Evolutionary conservation across 2,113 vertebrate genomes (phyloP).

Genomic region (Gorsachius goisagi): DNA sequence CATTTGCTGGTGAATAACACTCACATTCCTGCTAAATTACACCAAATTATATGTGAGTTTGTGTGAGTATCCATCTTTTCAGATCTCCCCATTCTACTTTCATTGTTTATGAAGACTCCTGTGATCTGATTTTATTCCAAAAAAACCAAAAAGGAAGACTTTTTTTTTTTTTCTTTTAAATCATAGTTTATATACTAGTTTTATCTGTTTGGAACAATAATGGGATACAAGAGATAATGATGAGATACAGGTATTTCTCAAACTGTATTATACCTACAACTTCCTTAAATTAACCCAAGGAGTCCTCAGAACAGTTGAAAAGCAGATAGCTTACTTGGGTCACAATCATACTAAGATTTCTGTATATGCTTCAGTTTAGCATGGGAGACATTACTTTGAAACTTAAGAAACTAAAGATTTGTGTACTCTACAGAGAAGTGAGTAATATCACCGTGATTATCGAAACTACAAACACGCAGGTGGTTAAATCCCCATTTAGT

Average conservation of each 20-base stretch:
- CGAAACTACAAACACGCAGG: neutral
- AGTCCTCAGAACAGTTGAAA: neutral
- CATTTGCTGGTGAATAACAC: neutral
- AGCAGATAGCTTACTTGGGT: neutral
- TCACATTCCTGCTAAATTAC: neutral
- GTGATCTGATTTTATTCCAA: neutral
- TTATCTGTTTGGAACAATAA: neutral
- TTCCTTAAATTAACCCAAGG: neutral
- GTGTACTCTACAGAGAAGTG: neutral
- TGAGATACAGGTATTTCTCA: neutral
- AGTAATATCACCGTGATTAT: neutral
- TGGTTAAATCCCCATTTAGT: neutral
- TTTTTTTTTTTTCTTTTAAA: neutral
- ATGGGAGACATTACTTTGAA: neutral
- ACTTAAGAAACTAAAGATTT: neutral
- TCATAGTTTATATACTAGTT: neutral
- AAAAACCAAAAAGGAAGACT: neutral
- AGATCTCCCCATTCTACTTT: neutral
- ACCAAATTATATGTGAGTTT: neutral
- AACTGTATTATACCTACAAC: neutral
- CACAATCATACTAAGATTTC: neutral
- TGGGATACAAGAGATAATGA: neutral
- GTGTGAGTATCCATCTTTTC: neutral
- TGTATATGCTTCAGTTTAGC: neutral
- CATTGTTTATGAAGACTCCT: neutral